Evolutionary conservation across 1,140 invertebrate genomes (phyloP).

Genomic region (Nixonia krombeini): DNA sequence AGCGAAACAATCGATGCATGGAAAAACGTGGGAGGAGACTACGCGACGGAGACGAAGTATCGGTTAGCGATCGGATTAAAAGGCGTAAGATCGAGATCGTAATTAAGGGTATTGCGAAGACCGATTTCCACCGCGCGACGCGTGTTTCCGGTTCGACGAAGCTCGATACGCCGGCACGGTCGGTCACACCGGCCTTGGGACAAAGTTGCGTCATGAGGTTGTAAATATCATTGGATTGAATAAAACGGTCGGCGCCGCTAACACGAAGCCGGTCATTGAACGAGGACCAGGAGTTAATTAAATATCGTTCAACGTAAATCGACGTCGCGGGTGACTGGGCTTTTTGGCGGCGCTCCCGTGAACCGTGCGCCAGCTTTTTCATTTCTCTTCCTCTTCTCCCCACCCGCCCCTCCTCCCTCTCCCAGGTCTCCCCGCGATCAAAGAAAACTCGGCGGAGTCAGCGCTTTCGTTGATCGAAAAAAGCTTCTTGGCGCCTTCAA

Average conservation of each 20-base stretch:
- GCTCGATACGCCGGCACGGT: too few relatives aligned
- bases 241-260: too few relatives aligned
- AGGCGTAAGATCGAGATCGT: too few relatives aligned
- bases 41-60: too few relatives aligned
- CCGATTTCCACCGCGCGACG: too few relatives aligned
- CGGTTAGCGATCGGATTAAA: too few relatives aligned
- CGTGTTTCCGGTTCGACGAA: too few relatives aligned
- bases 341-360: conserved; percentile 32
- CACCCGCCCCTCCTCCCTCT: conserved; percentile 11
- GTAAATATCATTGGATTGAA: conserved; percentile 46
- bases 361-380: conserved; percentile 27
- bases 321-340: conserved; percentile 41
- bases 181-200: too few relatives aligned
- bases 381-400: conserved; percentile 22
- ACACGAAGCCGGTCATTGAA: too few relatives aligned
- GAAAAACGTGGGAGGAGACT: too few relatives aligned
- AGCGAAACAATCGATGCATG: too few relatives aligned
- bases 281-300: conserved; percentile 38
- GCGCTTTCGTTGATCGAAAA: conserved; percentile 33
- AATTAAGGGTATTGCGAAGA: too few relatives aligned
- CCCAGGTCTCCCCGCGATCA: conserved; percentile 14
- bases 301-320: conserved; percentile 47
- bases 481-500: conserved; percentile 39
- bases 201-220: conserved; percentile 21
- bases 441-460: conserved; percentile 29